phyloP scores from a whole-genome alignment of 2,888 invertebrate species.

The Choristoneura rosaceana region DNA sequence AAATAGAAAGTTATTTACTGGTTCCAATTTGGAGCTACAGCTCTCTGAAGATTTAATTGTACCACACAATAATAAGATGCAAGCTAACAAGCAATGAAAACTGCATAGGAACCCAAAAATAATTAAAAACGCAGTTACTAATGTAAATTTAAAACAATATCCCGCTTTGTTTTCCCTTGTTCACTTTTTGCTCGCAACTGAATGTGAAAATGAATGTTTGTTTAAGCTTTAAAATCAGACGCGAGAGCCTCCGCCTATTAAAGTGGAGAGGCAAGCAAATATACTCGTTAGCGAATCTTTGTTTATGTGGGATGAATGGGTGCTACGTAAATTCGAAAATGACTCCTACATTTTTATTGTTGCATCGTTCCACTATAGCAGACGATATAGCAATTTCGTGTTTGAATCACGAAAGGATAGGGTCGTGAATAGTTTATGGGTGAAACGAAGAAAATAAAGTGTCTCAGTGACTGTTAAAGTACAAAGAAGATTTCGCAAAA shows the following conservation, averaged over 20 bases:
- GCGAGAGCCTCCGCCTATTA: conserved; percentile 48
- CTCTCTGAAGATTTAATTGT: no score
- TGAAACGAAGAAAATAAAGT: conserved; percentile 47
- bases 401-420: conserved; percentile 43
- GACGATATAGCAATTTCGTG: conserved; percentile 7
- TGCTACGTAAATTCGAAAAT: conserved; percentile 31
- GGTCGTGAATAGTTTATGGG: conserved; percentile 50
- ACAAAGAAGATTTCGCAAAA: conserved; percentile 52
- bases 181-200: conserved; percentile 42
- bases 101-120: conserved; percentile 1
- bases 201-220: conserved; percentile 52
- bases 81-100: not conserved
- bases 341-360: conserved; percentile 13
- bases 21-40: no score
- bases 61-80: not conserved
- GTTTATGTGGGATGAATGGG: conserved; percentile 45
- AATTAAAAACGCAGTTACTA: conserved; percentile 17
- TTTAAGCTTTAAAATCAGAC: conserved; percentile 51
- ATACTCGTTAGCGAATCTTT: conserved; percentile 51
- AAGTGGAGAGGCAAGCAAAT: conserved; percentile 53
- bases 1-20: no score
- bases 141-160: conserved; percentile 21
- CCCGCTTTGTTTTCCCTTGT: conserved; percentile 39
- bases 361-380: not conserved
- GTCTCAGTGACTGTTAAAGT: conserved; percentile 44